Base-by-base conservation (phyloP, 2,797 vertebrate species). In the Peromyscus aztecus region DNA sequence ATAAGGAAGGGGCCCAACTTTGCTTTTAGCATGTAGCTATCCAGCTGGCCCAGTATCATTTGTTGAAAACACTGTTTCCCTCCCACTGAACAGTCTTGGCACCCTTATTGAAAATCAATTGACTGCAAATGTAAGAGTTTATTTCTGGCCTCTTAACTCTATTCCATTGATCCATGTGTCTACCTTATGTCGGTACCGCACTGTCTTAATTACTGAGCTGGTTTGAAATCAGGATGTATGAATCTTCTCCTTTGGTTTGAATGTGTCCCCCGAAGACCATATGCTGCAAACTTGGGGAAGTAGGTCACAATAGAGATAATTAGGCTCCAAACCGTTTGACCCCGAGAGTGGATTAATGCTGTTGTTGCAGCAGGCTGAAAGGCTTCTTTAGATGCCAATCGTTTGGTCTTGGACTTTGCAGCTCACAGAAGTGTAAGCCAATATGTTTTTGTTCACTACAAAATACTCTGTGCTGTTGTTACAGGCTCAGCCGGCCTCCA, bases 121-220 rank as follows among this genome's bases (percentile, higher is more conserved):
- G 73, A 16, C 77, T 88, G n/a, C 73, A 94, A 88, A 92, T 73
- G 63, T 55, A 37, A 37, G 31, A 43, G 78, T 80, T 78, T 92
- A 78, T 92, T 91, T 94, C 84, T 94, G 63, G 43, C 69, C 43
- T 84, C 84, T 84, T 46, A 55, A 37, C 92, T 92, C 43, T 49
- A 1, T 49, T 78, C 89, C 80, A 73, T 80, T 71, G 89, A 96
- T 90, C 82, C 52, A 24, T 40, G 76, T 57, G 63, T 85, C 55
- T 90, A 37, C 73, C 24, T 89, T 31, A 77, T 78, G 95, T 75
- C 78, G 84, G 71, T 55, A 34, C 29, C 61, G 61, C 46, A n/a
- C 78, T 80, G 63, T 46, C 89, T 84, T 89, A 46, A 84, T 94
- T 84, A 89, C 55, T 73, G 4, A 21, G 59, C 34, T 40, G 59